phyloP scores from a whole-genome alignment of 2,113 vertebrate genomes.

The Triplophysa rosa region DNA sequence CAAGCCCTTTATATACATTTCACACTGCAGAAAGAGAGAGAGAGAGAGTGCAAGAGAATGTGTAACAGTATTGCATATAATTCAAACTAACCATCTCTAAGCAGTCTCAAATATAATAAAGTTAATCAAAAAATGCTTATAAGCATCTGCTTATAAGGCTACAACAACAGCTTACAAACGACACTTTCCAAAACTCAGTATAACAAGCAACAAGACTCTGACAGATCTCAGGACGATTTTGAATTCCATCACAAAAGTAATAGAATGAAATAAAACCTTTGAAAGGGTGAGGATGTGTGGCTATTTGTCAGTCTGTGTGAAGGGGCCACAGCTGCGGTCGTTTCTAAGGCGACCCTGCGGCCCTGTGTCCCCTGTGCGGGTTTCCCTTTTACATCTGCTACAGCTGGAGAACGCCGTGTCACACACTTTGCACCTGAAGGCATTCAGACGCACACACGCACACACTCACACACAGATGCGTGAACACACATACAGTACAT shows the following conservation, averaged over 20 bases:
- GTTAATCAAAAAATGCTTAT: no score
- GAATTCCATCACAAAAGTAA: background rate
- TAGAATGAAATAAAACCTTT: background rate
- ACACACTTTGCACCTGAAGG: slow-evolving; percentile 70
- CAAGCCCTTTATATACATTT: slow-evolving; percentile 15
- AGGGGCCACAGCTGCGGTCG: slow-evolving; percentile 55
- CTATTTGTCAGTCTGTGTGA: slow-evolving; percentile 25
- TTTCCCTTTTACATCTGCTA: slow-evolving; percentile 68
- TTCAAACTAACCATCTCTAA: background rate
- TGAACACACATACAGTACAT: slow-evolving; percentile 38
- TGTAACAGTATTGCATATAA: background rate
- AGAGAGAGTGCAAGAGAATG: background rate
- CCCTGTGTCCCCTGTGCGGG: slow-evolving; percentile 67
- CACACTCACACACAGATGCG: slow-evolving; percentile 50
- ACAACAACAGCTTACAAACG: no score
- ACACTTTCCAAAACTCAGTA: no score
- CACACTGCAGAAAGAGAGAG: slow-evolving; percentile 2
- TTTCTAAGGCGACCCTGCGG: slow-evolving; percentile 51
- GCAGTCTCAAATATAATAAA: no score
- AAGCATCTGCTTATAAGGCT: no score
- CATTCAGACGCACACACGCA: slow-evolving; percentile 49
- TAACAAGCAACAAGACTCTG: background rate
- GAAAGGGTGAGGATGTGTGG: slow-evolving; percentile 18
- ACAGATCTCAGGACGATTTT: background rate
- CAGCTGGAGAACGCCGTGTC: slow-evolving; percentile 69